Percentiles rank a stretch among this genome's conserved stretches.
Evolutionary conservation across 1,140 invertebrate genomes (phyloP).

Genomic region (Apis florea): DNA sequence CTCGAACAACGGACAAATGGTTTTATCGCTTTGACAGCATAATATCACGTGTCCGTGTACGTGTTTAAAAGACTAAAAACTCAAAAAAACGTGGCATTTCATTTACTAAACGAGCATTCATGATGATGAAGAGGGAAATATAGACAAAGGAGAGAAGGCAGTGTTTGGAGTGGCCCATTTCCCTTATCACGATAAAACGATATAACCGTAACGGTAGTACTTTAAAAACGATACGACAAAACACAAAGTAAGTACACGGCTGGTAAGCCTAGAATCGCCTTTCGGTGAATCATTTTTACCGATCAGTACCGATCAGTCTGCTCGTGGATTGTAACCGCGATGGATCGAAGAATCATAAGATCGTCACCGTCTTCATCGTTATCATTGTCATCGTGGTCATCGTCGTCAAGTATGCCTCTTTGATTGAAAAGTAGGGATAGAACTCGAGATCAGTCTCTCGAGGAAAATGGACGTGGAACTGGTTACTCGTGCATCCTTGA

Average conservation of each 20-base stretch:
- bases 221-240: conserved; percentile 25
- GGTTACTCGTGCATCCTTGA: conserved; percentile 74
- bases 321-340: conserved; percentile 48
- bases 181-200: conserved; percentile 68
- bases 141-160: conserved; percentile 3
- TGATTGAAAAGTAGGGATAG: neutral
- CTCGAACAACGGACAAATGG: neutral
- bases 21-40: neutral
- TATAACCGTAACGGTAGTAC: conserved; percentile 18
- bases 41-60: neutral
- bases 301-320: conserved; percentile 36
- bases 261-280: neutral
- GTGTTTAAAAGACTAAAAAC: neutral
- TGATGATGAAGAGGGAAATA: neutral
- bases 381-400: conserved; percentile 2
- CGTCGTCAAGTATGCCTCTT: neutral
- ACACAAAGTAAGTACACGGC: conserved; percentile 21
- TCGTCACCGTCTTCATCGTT: neutral
- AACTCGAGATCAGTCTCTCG: neutral
- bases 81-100: conserved; percentile 7
- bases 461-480: conserved; percentile 75
- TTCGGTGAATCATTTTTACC: conserved; percentile 53
- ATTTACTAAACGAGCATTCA: neutral
- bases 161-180: conserved; percentile 68
- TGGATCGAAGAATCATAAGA: conserved; percentile 35